Percentiles rank a stretch among this genome's conserved stretches.
Evolutionary conservation across 2,797 vertebrate genomes (phyloP).

Genomic region (Synanceia verrucosa): DNA sequence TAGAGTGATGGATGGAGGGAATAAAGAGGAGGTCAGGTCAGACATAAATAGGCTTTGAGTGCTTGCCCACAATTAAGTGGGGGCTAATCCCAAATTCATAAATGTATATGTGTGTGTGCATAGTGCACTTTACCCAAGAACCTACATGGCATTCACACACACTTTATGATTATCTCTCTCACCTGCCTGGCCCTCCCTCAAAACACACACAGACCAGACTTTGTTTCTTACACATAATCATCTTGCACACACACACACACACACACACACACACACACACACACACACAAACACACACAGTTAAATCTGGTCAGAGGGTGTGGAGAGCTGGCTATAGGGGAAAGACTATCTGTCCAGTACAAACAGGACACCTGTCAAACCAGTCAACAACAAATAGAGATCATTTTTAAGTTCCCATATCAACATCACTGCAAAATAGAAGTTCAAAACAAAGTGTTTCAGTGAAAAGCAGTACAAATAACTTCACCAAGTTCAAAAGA

Average conservation of each 20-base stretch:
- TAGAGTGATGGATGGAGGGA: slow-evolving; percentile 72
- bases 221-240: slow-evolving; percentile 63
- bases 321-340: slow-evolving; percentile 53
- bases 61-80: slow-evolving; percentile 64
- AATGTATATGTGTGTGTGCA: slow-evolving; percentile 9
- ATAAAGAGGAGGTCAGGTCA: slow-evolving; percentile 72
- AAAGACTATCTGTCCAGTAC: slow-evolving; percentile 54
- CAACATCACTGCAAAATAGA: slow-evolving; percentile 19
- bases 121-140: slow-evolving; percentile 17
- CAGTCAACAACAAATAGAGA: slow-evolving; percentile 40
- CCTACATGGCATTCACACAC: slow-evolving; percentile 34
- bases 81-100: slow-evolving; percentile 60
- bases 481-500: neutral
- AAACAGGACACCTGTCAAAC: slow-evolving; percentile 67
- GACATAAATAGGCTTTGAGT: slow-evolving; percentile 71
- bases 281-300: slow-evolving; percentile 13
- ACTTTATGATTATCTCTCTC: slow-evolving; percentile 42
- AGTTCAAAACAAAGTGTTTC: neutral
- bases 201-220: slow-evolving; percentile 53
- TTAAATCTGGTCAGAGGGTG: slow-evolving; percentile 59
- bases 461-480: neutral
- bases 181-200: slow-evolving; percentile 3
- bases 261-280: slow-evolving; percentile 8
- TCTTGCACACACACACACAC: slow-evolving; percentile 14
- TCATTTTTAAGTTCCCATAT: slow-evolving; percentile 4